phyloP scores from a whole-genome alignment of 2,888 invertebrate genomes.

The Spodoptera exigua region DNA sequence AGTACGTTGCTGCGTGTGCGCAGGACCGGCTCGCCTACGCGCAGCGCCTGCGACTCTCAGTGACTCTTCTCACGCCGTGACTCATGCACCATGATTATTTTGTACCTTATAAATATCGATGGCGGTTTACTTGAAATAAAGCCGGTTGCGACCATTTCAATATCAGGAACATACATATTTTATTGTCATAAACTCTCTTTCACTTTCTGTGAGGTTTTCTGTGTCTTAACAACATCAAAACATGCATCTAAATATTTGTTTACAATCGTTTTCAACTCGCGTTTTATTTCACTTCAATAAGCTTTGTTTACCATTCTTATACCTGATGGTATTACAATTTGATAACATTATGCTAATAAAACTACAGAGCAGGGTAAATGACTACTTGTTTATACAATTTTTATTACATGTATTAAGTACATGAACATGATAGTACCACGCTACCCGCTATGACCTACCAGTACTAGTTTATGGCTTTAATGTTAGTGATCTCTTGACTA shows the following conservation, averaged over 20 bases:
- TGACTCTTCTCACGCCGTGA: constrained; percentile 78
- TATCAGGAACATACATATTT: constrained; percentile 8
- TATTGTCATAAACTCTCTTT: not conserved
- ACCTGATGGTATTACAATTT: too few species aligned
- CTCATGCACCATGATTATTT: constrained; percentile 76
- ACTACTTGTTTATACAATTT: constrained; percentile 16
- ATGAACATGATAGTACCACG: not conserved
- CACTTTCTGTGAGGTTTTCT: constrained; percentile 6
- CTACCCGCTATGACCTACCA: constrained; percentile 13
- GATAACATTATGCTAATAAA: too few species aligned
- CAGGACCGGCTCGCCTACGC: constrained; percentile 81
- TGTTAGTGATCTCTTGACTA: constrained; percentile 55
- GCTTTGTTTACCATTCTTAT: too few species aligned
- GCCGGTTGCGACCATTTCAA: constrained; percentile 7
- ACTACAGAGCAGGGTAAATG: constrained; percentile 4
- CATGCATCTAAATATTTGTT: too few species aligned
- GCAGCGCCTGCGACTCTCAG: constrained; percentile 52
- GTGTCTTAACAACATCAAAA: too few species aligned
- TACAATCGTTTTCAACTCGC: too few species aligned
- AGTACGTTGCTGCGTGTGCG: constrained; percentile 70
- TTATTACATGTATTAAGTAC: constrained; percentile 11
- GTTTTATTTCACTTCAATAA: too few species aligned
- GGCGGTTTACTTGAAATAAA: constrained; percentile 36
- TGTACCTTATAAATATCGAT: constrained; percentile 61
- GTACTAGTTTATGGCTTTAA: constrained; percentile 56